Base-by-base conservation (phyloP, 1,140 invertebrate species). In the Caenorhabditis briggsae region DNA sequence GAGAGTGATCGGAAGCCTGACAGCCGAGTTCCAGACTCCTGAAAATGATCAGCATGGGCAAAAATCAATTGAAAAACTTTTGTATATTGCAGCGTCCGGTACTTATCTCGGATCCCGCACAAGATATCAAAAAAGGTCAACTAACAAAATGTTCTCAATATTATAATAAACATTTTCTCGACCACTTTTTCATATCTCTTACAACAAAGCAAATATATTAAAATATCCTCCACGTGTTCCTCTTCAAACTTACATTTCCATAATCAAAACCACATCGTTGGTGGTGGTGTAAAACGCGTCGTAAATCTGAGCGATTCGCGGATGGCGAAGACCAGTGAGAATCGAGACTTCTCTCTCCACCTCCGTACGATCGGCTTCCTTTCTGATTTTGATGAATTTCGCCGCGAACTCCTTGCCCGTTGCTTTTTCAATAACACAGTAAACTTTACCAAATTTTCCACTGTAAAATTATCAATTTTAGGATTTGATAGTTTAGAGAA, bases 371-470 rank as follows among this genome's bases (percentile, higher is more conserved):
- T 92, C 91, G 5, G 90, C 89, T 78, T 91, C 91, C 48, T 87
- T 87, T 70, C 87, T 85, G 48, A 91, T 89, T 59, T 88, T 87
- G 48, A 91, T 91, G 53, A 90, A 91, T 85, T 91, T 92, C 16
- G 91, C 91, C 16, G 91, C 91, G 14, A 92, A 86, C 46, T 89
- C 89, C 23, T 91, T 82, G 12, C 86, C 83, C 20, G 91, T 90
- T 3, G 59, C 65, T 82, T 91, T 92, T 61, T 92, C 92, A 18
- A 88, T 84, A 48, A 91, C 92, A 43, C 90, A 88, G 82, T 87
- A 92, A 16, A 92, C 91, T 89, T 91, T 90, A 46, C 91, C 91
- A 93, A 99, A 99, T 95, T 99, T 98, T 2, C 98, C 98, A 89
- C 98, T 99, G 93, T 33, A 90, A 88, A 41, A 43, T 50, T 7